Conservation (phyloP, 2,888 invertebrate species). For the Bellardia pandia region DNA sequence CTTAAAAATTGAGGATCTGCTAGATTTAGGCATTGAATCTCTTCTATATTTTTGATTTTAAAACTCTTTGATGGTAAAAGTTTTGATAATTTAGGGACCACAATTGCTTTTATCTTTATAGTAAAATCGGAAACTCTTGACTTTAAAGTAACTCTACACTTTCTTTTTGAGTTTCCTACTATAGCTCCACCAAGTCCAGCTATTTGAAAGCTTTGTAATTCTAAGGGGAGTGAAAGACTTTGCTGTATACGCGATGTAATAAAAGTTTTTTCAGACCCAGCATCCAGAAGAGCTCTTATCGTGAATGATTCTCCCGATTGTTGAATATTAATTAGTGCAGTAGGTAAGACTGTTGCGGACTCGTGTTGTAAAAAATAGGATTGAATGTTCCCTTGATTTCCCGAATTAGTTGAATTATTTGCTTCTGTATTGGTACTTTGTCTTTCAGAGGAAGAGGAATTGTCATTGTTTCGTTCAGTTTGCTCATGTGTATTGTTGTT, state of each 20-base stretch:
- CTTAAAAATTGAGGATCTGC: constrained; percentile 48
- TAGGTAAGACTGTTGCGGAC: neutral
- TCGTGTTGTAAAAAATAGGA: neutral
- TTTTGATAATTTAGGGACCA: neutral
- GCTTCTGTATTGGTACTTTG: neutral
- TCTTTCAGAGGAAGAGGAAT: neutral
- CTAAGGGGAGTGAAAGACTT: neutral
- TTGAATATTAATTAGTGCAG: neutral
- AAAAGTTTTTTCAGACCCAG: neutral
- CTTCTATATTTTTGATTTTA: too few relatives aligned
- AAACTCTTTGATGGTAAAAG: neutral
- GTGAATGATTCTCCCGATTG: neutral
- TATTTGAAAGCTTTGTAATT: neutral
- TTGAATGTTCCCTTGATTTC: neutral
- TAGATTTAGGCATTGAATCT: neutral
- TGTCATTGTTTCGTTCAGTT: neutral
- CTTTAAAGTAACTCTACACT: neutral
- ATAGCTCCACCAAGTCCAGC: neutral
- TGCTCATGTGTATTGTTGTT: neutral
- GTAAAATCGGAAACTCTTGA: neutral
- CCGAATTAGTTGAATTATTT: neutral
- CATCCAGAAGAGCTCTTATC: neutral
- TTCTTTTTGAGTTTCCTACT: neutral
- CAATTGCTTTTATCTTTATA: neutral
- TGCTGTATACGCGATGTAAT: neutral